These are phyloP conservation scores for Myopa testacea DNA, from an alignment of 2,888 invertebrate species.

Conservation along the genomic window DNA sequence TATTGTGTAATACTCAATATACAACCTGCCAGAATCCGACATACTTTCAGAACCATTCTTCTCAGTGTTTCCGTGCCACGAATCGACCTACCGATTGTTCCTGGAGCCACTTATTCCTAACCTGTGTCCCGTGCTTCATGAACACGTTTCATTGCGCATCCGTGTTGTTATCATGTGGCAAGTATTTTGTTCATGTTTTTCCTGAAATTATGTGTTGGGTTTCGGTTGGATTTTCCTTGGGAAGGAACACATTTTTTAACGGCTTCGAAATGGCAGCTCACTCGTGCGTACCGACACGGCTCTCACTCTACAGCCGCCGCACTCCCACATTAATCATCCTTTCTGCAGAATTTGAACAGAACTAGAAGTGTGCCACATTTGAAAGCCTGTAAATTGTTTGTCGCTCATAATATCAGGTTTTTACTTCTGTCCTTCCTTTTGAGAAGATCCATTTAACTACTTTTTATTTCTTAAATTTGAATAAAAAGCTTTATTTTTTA, in stretches of 20 bases:
- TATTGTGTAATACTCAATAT: too few species aligned
- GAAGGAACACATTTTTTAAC: too few species aligned
- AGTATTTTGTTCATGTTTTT: constrained; percentile 15
- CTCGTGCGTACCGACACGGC: not conserved
- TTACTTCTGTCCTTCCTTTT: too few species aligned
- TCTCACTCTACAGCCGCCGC: not conserved
- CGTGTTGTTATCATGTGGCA: constrained; percentile 50
- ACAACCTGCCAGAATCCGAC: too few species aligned
- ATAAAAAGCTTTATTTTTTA: too few species aligned
- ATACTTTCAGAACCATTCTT: not conserved
- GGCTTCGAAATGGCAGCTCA: not conserved
- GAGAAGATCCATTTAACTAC: too few species aligned
- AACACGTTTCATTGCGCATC: constrained; percentile 49
- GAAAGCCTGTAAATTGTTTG: too few species aligned
- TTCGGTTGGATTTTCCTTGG: too few species aligned
- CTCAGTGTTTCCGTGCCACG: not conserved
- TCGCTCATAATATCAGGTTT: too few species aligned
- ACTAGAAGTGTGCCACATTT: too few species aligned
- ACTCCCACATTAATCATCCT: constrained; percentile 30
- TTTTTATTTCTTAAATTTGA: too few species aligned
- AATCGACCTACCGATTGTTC: too few species aligned
- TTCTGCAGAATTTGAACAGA: constrained; percentile 8
- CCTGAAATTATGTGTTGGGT: not conserved
- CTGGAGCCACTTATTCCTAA: not conserved
- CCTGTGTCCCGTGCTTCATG: not conserved